Evolutionary conservation across 2,888 invertebrate genomes (phyloP).

Genomic region (Onthophagus sagittarius): DNA sequence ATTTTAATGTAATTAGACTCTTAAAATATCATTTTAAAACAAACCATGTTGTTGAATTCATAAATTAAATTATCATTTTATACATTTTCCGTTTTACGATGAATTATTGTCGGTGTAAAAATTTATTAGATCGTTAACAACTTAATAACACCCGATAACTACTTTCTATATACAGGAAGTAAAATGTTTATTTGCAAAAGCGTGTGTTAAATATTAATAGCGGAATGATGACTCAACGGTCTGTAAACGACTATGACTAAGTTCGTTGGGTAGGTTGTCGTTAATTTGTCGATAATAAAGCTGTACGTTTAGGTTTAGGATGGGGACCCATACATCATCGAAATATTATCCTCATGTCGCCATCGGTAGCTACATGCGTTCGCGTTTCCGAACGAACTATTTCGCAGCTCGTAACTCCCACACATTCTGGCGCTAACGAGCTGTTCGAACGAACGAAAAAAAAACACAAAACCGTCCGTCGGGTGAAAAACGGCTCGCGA

Average conservation of each 20-base stretch:
- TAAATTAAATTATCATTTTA: too few relatives aligned
- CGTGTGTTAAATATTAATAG: background rate
- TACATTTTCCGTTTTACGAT: too few relatives aligned
- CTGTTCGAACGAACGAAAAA: background rate
- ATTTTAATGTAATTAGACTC: too few relatives aligned
- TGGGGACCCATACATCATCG: background rate
- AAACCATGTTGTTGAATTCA: too few relatives aligned
- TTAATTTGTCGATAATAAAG: background rate
- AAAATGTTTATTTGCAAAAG: background rate
- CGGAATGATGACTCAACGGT: background rate
- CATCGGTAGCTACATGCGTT: background rate
- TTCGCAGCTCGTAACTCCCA: background rate
- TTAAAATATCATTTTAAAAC: too few relatives aligned
- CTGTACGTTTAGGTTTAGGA: background rate
- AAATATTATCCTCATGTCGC: background rate
- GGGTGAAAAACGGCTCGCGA: slow-evolving; percentile 2
- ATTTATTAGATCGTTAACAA: background rate
- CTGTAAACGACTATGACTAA: background rate
- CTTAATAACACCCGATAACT: background rate
- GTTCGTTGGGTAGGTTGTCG: background rate
- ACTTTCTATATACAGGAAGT: background rate
- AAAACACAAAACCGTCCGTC: background rate
- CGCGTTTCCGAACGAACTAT: background rate
- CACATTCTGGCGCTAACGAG: background rate
- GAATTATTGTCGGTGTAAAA: background rate